Base-by-base conservation (phyloP, 2,797 vertebrate species). In the Miichthys miiuy region DNA sequence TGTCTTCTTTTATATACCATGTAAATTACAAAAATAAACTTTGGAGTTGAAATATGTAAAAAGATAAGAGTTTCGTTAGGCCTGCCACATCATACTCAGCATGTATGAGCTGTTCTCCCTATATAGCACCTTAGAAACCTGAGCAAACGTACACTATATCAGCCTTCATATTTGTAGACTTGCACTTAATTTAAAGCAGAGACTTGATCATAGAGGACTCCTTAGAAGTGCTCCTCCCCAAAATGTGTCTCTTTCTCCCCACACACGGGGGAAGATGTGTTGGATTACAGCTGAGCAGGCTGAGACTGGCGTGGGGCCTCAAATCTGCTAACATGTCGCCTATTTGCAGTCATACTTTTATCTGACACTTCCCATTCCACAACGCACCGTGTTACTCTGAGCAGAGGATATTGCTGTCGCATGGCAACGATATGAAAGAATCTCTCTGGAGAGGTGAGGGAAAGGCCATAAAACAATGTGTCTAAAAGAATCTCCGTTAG, bases 351-450 rank as follows among this genome's bases (percentile, higher is more conserved):
- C 57, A 27, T 1, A 47, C 80, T 87, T 87, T 85, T 75, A 83
- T 82, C 85, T 87, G 89, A 89, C 87, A 74, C 63, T 72, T 83
- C 79, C 81, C 77, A 86, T 89, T 88, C 86, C 68, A 78, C 82
- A 84, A 65, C 27, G 66, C 70, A 60, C 74, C 30, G 60, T 58
- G 80, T 51, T 66, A 72, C 62, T 25, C 57, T 52, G 57, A 83
- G 41, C 66, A 6, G 75, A 77, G 68, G 67, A 88, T 77, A 86
- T 82, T 82, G 64, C 85, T 82, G 80, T 88, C 65, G 76, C 68
- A 68, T 55, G n/a, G 23, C 42, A 48, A 77, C 73, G 70, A 75
- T 58, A 44, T 68, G 68, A 75, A 80, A 64, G 13, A 65, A 62
- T 58, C 44, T 61, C 61, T 74, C 75, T 20, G 3, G 75, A 82